Conservation (phyloP, 2,797 vertebrate genomes). For the Kryptopterus vitreolus region DNA sequence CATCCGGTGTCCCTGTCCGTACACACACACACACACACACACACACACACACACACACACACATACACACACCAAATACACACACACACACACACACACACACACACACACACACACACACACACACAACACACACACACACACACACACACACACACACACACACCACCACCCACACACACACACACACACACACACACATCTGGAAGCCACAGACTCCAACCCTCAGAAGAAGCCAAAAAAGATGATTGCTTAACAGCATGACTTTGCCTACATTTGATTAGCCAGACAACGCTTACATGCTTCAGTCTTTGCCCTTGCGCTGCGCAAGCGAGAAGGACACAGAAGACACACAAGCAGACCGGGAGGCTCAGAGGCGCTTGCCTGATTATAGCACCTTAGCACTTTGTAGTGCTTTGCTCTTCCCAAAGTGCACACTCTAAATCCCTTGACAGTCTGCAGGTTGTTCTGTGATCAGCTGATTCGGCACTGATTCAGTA, state of each 20-base stretch:
- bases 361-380: conserved; percentile 35
- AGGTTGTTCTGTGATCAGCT: conserved; percentile 41
- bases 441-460: conserved; percentile 25
- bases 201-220: conserved; percentile 61
- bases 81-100: background rate
- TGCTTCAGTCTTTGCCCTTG: conserved; percentile 55
- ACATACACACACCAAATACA: conserved; percentile 29
- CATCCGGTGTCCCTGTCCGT: conserved; percentile 50
- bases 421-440: conserved; percentile 34
- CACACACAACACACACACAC: conserved; percentile 37
- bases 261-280: conserved; percentile 61
- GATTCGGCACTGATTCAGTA: conserved; percentile 19
- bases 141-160: conserved; percentile 29
- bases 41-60: conserved; percentile 29
- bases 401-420: conserved; percentile 40
- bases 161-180: conserved; percentile 31
- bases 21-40: conserved; percentile 29
- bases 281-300: conserved; percentile 59
- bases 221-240: conserved; percentile 54
- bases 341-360: conserved; percentile 51
- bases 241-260: conserved; percentile 66
- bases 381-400: conserved; percentile 47
- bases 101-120: conserved; percentile 42
- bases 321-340: conserved; percentile 42
- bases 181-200: conserved; percentile 37